Evolutionary conservation across 2,888 invertebrate genomes (phyloP).

Genomic region (Melieria crassipennis): DNA sequence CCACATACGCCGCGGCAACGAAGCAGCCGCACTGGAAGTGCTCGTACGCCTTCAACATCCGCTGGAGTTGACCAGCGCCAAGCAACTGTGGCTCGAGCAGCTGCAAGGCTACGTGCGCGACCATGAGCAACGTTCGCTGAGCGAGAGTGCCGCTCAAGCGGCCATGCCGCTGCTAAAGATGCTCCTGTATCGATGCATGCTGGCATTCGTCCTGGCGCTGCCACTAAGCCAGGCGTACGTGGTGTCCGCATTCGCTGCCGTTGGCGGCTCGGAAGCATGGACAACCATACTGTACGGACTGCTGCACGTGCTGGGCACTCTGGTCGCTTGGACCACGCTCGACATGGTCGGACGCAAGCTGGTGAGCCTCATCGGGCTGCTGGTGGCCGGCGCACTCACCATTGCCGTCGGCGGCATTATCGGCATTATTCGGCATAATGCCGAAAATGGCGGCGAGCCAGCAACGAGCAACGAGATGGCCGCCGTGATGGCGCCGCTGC

Average conservation of each 20-base stretch:
- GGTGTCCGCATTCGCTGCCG: neutral
- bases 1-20: conserved; percentile 48
- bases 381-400: conserved; percentile 49
- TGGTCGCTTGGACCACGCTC: conserved; percentile 40
- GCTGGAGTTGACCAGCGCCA: conserved; percentile 29
- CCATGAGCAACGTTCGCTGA: conserved; percentile 39
- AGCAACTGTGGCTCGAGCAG: conserved; percentile 45
- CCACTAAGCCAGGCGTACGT: conserved; percentile 45
- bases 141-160: conserved; percentile 19
- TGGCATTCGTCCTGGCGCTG: conserved; percentile 54
- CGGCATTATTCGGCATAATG: no score
- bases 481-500: conserved; percentile 39
- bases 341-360: conserved; percentile 51
- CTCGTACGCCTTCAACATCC: conserved; percentile 42
- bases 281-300: conserved; percentile 41
- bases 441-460: no score
- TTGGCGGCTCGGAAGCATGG: conserved; percentile 39
- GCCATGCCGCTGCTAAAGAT: conserved; percentile 51
- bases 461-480: conserved; percentile 37
- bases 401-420: conserved; percentile 48
- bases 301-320: conserved; percentile 49
- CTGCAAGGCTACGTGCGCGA: conserved; percentile 49
- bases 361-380: conserved; percentile 44
- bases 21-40: conserved; percentile 45
- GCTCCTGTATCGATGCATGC: conserved; percentile 50